A percentile compares a stretch with the other conserved stretches of the same genome.
Evolutionary conservation across 64 coral and sea anemone genomes (phyloP).

Genomic region (Stichodactyla mertensii): DNA sequence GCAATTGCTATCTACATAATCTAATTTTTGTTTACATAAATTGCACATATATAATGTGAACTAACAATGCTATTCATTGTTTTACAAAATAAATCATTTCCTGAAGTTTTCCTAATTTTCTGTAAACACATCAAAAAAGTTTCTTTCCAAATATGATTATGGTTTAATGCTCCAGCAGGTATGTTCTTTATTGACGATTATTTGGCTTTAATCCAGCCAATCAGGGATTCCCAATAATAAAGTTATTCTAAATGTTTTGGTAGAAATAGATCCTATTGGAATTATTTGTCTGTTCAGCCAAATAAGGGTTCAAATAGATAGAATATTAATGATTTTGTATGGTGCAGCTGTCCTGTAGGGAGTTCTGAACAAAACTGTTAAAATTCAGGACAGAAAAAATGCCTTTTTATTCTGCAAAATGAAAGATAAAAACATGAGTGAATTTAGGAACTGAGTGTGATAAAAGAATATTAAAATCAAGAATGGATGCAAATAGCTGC

Average conservation of each 20-base stretch:
- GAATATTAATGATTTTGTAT: conserved; percentile 1
- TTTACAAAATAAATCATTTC: not conserved
- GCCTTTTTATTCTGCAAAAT: not conserved
- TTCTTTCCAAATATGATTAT: not conserved
- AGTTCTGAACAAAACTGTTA: not conserved
- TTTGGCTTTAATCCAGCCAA: not conserved
- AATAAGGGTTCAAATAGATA: not conserved
- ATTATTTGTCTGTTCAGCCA: not conserved
- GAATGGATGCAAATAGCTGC: not conserved
- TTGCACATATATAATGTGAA: not conserved
- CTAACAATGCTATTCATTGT: not conserved
- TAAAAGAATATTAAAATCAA: not conserved
- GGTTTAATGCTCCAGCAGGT: not conserved
- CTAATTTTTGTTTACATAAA: not conserved
- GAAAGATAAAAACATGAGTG: not conserved
- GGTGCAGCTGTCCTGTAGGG: not conserved
- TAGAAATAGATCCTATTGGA: not conserved
- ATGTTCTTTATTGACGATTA: not conserved
- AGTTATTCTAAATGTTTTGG: conserved; percentile 5
- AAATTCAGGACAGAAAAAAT: not conserved
- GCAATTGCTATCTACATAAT: no score
- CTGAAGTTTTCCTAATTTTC: not conserved
- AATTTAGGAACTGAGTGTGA: not conserved
- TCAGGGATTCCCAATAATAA: not conserved
- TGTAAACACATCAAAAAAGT: not conserved